Percentiles rank a stretch among this genome's conserved stretches.
phyloP scores from a whole-genome alignment of 2,113 vertebrate species.

The Ceyx margarethae region DNA sequence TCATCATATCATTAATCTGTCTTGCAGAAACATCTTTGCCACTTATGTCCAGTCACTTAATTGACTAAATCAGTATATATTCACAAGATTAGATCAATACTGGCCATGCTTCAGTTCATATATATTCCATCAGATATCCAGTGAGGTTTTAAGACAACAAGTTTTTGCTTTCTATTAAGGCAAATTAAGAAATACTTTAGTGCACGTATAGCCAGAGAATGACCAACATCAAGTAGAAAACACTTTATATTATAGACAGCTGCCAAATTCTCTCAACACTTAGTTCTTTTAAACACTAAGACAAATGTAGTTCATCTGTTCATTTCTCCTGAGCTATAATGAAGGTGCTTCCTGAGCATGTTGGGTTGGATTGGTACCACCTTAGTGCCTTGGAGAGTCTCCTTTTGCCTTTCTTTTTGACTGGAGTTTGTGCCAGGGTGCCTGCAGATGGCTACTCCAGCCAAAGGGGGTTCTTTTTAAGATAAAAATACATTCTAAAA shows the following conservation, averaged over 20 bases:
- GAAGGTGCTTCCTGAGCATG: neutral
- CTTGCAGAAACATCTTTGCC: slow-evolving; percentile 40
- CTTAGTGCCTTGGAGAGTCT: neutral
- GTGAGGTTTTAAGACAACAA: neutral
- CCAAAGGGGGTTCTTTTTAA: neutral
- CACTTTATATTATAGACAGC: neutral
- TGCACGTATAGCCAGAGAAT: neutral
- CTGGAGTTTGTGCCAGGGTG: neutral
- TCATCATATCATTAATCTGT: slow-evolving; percentile 51
- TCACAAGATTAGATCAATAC: slow-evolving; percentile 37
- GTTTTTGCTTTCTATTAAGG: neutral
- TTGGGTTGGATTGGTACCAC: neutral
- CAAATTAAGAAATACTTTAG: neutral
- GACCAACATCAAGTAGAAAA: neutral
- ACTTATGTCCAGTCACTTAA: neutral
- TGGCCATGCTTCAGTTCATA: neutral
- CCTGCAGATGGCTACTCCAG: neutral
- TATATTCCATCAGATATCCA: neutral
- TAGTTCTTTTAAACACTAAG: neutral
- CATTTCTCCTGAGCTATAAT: neutral
- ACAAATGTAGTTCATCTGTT: neutral
- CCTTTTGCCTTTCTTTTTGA: neutral
- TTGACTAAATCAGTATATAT: slow-evolving; percentile 5
- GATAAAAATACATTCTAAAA: neutral
- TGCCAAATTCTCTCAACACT: neutral